These are phyloP conservation scores for Nixonia krombeini DNA, from an alignment of 1,140 invertebrate species.

Conservation along the genomic window DNA sequence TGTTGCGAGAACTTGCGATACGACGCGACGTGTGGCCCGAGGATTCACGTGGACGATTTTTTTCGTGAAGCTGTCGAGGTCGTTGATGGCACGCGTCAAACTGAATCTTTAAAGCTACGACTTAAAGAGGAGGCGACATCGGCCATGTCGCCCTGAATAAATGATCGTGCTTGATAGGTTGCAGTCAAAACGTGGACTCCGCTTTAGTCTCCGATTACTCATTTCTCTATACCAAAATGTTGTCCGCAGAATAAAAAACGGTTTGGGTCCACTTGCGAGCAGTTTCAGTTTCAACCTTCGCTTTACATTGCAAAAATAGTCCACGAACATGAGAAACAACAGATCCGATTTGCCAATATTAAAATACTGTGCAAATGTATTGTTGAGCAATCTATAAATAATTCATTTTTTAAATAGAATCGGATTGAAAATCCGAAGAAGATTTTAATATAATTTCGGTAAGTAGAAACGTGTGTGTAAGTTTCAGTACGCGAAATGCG, in stretches of 20 bases:
- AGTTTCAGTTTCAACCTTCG: too few relatives aligned
- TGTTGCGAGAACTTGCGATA: constrained; percentile 35
- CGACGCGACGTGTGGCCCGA: constrained; percentile 30
- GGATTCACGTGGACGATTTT: constrained; percentile 39
- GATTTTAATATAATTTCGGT: background rate
- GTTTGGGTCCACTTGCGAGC: too few relatives aligned
- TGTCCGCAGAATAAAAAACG: too few relatives aligned
- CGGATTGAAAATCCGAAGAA: background rate
- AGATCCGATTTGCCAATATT: too few relatives aligned
- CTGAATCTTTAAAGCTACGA: constrained; percentile 23
- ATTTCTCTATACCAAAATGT: too few relatives aligned
- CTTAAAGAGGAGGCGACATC: constrained; percentile 29
- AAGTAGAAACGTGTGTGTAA: background rate
- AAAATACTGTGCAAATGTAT: too few relatives aligned
- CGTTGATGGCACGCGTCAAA: constrained; percentile 8
- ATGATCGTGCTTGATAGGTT: constrained; percentile 5
- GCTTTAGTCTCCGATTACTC: too few relatives aligned
- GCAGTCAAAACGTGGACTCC: background rate
- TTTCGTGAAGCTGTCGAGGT: constrained; percentile 31
- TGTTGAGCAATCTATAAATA: too few relatives aligned
- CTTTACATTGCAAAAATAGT: too few relatives aligned
- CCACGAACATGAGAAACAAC: too few relatives aligned
- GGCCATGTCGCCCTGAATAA: constrained; percentile 10
- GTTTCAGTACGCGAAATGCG: too few relatives aligned
- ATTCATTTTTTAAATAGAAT: too few relatives aligned